phyloP scores from a whole-genome alignment of 2,113 vertebrate genomes.

The Nerophis ophidion region DNA sequence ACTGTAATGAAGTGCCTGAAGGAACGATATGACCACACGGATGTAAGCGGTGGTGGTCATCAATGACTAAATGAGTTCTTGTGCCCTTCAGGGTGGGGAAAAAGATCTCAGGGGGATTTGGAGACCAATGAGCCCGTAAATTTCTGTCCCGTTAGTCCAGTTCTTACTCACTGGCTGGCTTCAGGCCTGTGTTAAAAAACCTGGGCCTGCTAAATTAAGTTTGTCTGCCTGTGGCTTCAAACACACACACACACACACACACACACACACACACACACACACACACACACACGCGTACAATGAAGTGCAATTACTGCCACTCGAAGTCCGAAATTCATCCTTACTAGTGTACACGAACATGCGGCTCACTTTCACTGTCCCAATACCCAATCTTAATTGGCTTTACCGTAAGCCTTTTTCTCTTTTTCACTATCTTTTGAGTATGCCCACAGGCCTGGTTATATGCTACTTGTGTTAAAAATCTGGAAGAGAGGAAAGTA shows the following conservation, averaged over 20 bases:
- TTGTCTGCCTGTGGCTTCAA: conserved; percentile 65
- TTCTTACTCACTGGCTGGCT: conserved; percentile 57
- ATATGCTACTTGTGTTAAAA: conserved; percentile 43
- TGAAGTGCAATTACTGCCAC: conserved; percentile 31
- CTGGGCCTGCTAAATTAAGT: conserved; percentile 68
- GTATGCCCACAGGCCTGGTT: conserved; percentile 55
- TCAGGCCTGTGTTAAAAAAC: conserved; percentile 65
- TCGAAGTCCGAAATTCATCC: conserved; percentile 49
- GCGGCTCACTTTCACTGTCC: conserved; percentile 33
- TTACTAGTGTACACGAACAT: conserved; percentile 16
- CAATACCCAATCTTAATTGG: conserved; percentile 64
- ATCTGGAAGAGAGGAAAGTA: conserved; percentile 38
- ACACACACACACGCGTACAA: conserved; percentile 9
- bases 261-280: conserved; percentile 3
- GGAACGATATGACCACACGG: conserved; percentile 60
- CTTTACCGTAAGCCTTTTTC: conserved; percentile 46
- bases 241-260: conserved; percentile 30
- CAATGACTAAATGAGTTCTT: conserved; percentile 68
- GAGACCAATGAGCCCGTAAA: conserved; percentile 63
- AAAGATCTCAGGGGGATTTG: conserved; percentile 53
- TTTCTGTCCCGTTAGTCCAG: conserved; percentile 62
- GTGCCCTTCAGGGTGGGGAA: conserved; percentile 40
- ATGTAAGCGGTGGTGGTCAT: conserved; percentile 64
- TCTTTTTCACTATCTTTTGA: conserved; percentile 48
- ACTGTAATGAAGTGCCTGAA: conserved; percentile 63